Evolutionary conservation across 2,797 vertebrate genomes (phyloP), one percentile per base, ranked within the genome.

Genomic region (Dendrocincla fuliginosa): DNA sequence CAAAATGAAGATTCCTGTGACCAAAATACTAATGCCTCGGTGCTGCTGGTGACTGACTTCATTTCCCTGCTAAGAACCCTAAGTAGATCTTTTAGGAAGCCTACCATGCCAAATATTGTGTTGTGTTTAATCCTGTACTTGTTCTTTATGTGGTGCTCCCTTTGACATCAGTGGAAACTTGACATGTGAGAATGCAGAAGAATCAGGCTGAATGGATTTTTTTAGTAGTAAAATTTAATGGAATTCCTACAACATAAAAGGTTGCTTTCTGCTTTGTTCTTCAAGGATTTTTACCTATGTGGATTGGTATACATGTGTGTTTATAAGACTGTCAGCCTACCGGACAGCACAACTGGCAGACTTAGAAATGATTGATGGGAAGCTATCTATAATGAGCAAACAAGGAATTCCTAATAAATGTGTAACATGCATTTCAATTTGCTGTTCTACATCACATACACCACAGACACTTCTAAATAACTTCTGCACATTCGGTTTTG

Each of bases 151-250:
- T 30, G 47, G 73, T 59, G 25, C 73, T 91, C 55, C 35, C 81
- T 79, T 23, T 84, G 89, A 93, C 10, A 13, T 93, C 94, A 95
- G 81, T 84, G 65, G 89, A 92, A 78, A 78, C 27, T 73, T 65
- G 35, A 75, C 95, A 76, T 59, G 19, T 3, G n/a, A 93, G 44
- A 73, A 41, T 18, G 18, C 47, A 61, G 53, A 81, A 20, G 35
- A 77, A 93, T 85, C 27, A 23, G 39, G 44, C 10, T 63, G 35
- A 85, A 87, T 23, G 41, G 17, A 46, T 73, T 81, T 55, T 56
- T 80, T 44, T 67, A 41, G 28, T 3, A 52, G 37, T 22, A 73
- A 44, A 49, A 84, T 19, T 27, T 73, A 88, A 84, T 6, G 9
- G 37, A 86, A 67, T 89, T 80, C 35, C 61, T 84, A 17, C 19